phyloP scores from a whole-genome alignment of 1,140 invertebrate genomes.

The Stegodyphus mimosarum region DNA sequence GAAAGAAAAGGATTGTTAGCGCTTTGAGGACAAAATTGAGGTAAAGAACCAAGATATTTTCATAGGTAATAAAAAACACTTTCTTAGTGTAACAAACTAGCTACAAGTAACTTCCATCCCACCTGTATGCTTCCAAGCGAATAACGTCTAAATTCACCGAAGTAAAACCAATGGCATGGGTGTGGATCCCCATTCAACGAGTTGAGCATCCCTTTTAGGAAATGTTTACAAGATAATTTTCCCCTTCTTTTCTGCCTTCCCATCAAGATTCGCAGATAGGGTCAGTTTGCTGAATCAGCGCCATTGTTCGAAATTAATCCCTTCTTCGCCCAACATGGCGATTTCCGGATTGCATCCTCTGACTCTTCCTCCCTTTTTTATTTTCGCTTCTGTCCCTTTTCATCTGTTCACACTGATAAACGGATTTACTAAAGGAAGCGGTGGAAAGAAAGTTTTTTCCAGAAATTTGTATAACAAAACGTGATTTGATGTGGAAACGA shows the following conservation, averaged over 20 bases:
- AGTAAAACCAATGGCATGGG: neutral
- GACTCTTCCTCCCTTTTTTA: constrained; percentile 1
- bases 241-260: neutral
- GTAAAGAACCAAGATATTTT: too few species aligned
- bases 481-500: constrained; percentile 30
- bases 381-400: neutral
- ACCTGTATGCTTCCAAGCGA: too few species aligned
- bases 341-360: constrained; percentile 38
- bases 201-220: constrained; percentile 40
- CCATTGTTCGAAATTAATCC: constrained; percentile 51
- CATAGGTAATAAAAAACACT: too few species aligned
- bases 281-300: constrained; percentile 19
- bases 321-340: constrained; percentile 38
- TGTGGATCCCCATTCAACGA: constrained; percentile 28
- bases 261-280: constrained; percentile 29
- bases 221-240: constrained; percentile 51
- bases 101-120: too few species aligned
- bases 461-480: constrained; percentile 49
- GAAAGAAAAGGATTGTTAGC: too few species aligned
- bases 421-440: constrained; percentile 44
- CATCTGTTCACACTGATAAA: constrained; percentile 12
- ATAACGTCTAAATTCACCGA: too few species aligned
- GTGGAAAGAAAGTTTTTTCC: constrained; percentile 15
- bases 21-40: too few species aligned
- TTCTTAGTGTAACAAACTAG: too few species aligned